Evolutionary conservation across 2,888 invertebrate species (phyloP), one percentile per base, ranked within the genome.

Genomic region (Phorcus lineatus): DNA sequence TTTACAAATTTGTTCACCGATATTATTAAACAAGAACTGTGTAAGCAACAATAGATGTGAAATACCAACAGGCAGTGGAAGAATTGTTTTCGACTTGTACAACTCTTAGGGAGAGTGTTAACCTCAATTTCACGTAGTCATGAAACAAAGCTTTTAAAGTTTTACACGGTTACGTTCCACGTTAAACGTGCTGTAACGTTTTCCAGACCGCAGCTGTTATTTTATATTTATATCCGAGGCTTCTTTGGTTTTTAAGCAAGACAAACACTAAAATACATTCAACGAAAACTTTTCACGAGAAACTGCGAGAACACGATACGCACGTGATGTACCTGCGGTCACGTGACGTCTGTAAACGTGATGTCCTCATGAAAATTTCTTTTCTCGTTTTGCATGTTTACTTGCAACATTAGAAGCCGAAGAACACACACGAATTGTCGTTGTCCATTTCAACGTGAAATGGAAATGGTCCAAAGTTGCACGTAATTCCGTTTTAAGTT

Each of bases 341-440:
- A 70, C 70, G 70, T 70, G 70, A 36, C 40, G 40, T 70, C 70
- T 70, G 31, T 11, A 36, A 70, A 70, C 70, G 70, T 70, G 70
- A 70, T 40, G 70, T 31, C 24, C 70, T 70, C 4, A 13, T 31
- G 70, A 70, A 70, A 36, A 70, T 36, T 70, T 36, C 17, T 40
- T 70, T 70, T 31, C 19, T 19, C 36, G 17, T 31, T 70, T 19
- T 40, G 70, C 70, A 19, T 70, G 40, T 70, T 70, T 70, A 19
- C 70, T n/a, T 70, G 70, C 70, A 70, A 70, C 70, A 40, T 70
- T 70, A 70, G 40, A 36, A 31, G 31, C 40, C 36, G 36, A 19
- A 40, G 17, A 70, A 31, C 70, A 70, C 70, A 70, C 40, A 40
- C 19, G 70, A 19, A 70, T 31, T 19, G n/a, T 19, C 36, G 40